These are phyloP conservation scores for Dryoscopus gambensis DNA, from an alignment of 2,113 vertebrate genomes.

Conservation along the genomic window DNA sequence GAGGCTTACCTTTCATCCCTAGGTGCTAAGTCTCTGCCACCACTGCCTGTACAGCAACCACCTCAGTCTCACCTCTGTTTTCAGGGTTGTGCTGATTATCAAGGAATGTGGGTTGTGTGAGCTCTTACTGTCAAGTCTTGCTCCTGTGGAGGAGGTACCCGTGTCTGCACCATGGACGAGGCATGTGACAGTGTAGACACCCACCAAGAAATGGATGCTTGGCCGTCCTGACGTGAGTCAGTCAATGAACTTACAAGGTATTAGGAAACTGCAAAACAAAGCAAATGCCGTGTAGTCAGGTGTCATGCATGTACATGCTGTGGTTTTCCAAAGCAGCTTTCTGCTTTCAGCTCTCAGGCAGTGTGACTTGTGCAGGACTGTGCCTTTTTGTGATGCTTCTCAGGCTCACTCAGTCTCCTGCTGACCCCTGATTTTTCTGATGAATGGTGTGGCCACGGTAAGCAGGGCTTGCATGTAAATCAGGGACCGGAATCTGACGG, in stretches of 20 bases:
- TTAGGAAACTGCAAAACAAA: neutral
- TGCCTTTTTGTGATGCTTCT: neutral
- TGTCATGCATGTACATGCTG: rapidly evolving
- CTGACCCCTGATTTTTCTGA: neutral
- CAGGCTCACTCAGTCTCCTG: neutral
- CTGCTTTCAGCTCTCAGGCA: neutral
- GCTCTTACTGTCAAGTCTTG: neutral
- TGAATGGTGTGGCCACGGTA: neutral
- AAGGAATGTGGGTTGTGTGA: neutral
- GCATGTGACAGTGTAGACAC: neutral
- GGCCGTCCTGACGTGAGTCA: neutral
- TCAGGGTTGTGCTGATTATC: neutral
- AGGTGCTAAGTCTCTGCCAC: neutral
- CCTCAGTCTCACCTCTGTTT: neutral
- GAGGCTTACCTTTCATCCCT: neutral
- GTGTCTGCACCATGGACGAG: neutral
- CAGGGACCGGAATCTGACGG: neutral
- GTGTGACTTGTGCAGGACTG: neutral
- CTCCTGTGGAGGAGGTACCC: neutral
- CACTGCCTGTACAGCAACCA: neutral
- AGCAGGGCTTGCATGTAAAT: neutral
- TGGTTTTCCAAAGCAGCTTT: neutral
- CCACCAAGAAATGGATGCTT: neutral
- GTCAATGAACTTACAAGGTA: neutral
- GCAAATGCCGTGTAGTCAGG: no score